phyloP scores from a whole-genome alignment of 2,113 vertebrate genomes.

The Puffinus mauretanicus region DNA sequence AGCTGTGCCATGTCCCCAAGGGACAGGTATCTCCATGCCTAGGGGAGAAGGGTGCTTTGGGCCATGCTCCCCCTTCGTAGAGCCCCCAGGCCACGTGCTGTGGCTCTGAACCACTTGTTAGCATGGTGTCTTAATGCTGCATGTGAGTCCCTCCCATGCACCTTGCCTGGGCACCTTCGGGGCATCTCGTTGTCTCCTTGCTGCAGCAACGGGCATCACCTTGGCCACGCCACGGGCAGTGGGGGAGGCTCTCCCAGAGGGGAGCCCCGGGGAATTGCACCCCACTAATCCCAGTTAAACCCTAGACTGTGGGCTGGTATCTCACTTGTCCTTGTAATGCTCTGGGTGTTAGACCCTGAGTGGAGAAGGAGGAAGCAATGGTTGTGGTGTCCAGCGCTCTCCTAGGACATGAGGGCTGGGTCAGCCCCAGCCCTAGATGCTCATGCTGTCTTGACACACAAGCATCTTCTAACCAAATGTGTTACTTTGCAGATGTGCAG shows the following conservation, averaged over 20 bases:
- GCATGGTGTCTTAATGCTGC: neutral
- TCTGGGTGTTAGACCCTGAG: neutral
- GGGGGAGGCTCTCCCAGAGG: neutral
- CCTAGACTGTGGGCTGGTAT: neutral
- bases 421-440: neutral
- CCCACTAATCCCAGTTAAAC: neutral
- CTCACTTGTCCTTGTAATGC: neutral
- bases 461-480: neutral
- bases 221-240: rapidly evolving
- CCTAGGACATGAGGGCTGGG: neutral
- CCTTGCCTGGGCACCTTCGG: neutral
- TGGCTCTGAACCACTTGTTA: rapidly evolving
- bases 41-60: neutral
- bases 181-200: neutral
- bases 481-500: slow-evolving; percentile 44
- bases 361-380: neutral
- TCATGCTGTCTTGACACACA: rapidly evolving
- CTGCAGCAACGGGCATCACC: rapidly evolving
- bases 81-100: neutral
- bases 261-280: neutral
- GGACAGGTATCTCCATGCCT: neutral
- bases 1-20: neutral
- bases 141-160: neutral
- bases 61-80: neutral
- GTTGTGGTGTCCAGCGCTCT: neutral